These are phyloP conservation scores for Maccullochella peelii DNA, from an alignment of 2,113 vertebrate species.

Conservation along the genomic window DNA sequence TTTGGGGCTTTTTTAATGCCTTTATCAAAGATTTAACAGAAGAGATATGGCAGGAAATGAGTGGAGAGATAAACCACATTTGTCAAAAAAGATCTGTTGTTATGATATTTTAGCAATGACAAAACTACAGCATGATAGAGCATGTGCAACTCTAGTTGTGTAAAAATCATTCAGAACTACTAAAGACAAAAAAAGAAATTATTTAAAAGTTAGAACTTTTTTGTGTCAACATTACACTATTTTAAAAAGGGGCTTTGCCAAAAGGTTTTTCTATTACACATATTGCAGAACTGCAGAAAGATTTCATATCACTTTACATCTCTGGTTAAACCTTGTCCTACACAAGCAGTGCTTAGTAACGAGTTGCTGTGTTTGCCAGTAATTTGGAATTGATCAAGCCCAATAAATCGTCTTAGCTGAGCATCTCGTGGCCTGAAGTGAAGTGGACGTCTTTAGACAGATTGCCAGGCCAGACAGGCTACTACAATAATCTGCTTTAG, in stretches of 20 bases:
- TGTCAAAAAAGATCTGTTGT: background rate
- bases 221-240: no score
- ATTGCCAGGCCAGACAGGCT: slow-evolving; percentile 73
- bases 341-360: background rate
- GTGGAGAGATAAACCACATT: background rate
- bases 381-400: slow-evolving; percentile 40
- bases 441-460: slow-evolving; percentile 70
- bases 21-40: background rate
- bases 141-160: background rate
- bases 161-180: background rate
- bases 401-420: slow-evolving; percentile 33
- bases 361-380: background rate
- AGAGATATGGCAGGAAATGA: background rate
- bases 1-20: background rate
- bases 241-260: background rate
- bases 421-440: slow-evolving; percentile 54
- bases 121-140: background rate
- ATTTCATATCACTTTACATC: background rate
- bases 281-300: background rate
- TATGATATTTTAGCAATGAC: background rate
- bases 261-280: background rate
- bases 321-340: background rate
- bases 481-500: slow-evolving; percentile 76
- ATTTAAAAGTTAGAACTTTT: background rate
- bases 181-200: background rate